phyloP scores from a whole-genome alignment of 2,888 invertebrate species.

The Geotrupes spiniger region DNA sequence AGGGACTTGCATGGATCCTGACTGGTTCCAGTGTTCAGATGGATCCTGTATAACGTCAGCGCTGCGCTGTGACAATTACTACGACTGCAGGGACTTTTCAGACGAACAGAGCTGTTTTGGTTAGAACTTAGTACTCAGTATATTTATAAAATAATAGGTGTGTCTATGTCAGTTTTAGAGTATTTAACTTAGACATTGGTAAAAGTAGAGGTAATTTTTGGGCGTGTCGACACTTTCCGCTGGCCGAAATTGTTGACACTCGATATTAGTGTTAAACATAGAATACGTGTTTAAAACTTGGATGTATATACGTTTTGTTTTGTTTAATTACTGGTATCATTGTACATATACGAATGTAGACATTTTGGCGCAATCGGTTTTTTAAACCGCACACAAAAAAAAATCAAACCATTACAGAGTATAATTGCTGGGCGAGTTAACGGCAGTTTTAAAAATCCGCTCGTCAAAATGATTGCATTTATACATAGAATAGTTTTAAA shows the following conservation, averaged over 20 bases:
- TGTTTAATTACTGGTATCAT: too few species aligned
- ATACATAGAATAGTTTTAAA: too few species aligned
- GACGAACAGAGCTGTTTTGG: constrained; percentile 85
- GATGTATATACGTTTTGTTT: constrained; percentile 3
- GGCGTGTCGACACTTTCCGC: neutral
- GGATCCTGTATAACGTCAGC: constrained; percentile 74
- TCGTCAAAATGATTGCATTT: too few species aligned
- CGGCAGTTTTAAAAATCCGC: too few species aligned
- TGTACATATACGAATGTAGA: too few species aligned
- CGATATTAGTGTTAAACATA: constrained; percentile 1
- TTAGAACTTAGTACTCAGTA: constrained; percentile 45
- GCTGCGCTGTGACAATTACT: constrained; percentile 83
- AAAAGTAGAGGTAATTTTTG: constrained; percentile 4
- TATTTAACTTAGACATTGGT: too few species aligned
- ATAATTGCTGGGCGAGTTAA: too few species aligned
- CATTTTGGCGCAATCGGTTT: too few species aligned
- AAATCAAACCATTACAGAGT: too few species aligned
- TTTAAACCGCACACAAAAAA: too few species aligned
- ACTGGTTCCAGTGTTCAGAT: constrained; percentile 60
- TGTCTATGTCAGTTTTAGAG: constrained; percentile 7
- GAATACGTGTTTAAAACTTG: neutral
- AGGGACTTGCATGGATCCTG: constrained; percentile 51
- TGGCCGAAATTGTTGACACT: neutral
- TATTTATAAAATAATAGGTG: constrained; percentile 9
- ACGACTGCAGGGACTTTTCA: constrained; percentile 88